Evolutionary conservation across 1,140 invertebrate genomes (phyloP).

Genomic region (Musca domestica): DNA sequence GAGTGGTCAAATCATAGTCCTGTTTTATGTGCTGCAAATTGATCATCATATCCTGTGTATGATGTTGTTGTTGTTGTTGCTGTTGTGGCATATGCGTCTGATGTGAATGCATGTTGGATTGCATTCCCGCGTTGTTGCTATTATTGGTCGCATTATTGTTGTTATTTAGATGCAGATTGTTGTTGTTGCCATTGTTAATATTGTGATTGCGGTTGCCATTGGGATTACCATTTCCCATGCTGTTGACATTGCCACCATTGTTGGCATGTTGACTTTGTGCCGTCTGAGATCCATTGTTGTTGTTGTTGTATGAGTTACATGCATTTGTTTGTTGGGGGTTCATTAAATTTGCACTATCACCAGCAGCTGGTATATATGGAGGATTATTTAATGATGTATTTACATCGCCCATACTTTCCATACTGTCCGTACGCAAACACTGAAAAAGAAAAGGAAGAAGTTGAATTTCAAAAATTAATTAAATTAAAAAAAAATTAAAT

Average conservation of each 20-base stretch:
- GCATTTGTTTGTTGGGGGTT: slow-evolving; percentile 8
- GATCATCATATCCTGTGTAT: slow-evolving; percentile 48
- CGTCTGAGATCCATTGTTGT: slow-evolving; percentile 27
- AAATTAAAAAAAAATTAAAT: slow-evolving; percentile 1
- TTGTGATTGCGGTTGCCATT: slow-evolving; percentile 31
- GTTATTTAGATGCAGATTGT: background rate
- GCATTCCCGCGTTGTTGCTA: slow-evolving; percentile 34
- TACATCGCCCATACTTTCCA: slow-evolving; percentile 52
- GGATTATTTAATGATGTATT: slow-evolving; percentile 48
- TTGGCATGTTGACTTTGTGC: slow-evolving; percentile 30
- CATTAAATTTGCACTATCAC: slow-evolving; percentile 36
- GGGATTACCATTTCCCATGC: slow-evolving; percentile 19
- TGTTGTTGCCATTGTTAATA: background rate
- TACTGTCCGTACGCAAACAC: slow-evolving; percentile 50
- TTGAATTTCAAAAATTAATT: background rate
- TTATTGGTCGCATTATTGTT: slow-evolving; percentile 32
- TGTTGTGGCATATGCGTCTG: slow-evolving; percentile 41
- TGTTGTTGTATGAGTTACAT: slow-evolving; percentile 21
- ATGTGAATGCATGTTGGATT: slow-evolving; percentile 23
- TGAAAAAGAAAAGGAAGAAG: slow-evolving; percentile 25
- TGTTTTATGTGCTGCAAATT: slow-evolving; percentile 61
- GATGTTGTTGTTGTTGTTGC: slow-evolving; percentile 37
- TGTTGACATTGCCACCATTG: slow-evolving; percentile 25
- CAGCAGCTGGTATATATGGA: slow-evolving; percentile 43
- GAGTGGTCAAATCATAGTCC: slow-evolving; percentile 71